phyloP scores from a whole-genome alignment of 2,888 invertebrate genomes.

The Dilophus febrilis region DNA sequence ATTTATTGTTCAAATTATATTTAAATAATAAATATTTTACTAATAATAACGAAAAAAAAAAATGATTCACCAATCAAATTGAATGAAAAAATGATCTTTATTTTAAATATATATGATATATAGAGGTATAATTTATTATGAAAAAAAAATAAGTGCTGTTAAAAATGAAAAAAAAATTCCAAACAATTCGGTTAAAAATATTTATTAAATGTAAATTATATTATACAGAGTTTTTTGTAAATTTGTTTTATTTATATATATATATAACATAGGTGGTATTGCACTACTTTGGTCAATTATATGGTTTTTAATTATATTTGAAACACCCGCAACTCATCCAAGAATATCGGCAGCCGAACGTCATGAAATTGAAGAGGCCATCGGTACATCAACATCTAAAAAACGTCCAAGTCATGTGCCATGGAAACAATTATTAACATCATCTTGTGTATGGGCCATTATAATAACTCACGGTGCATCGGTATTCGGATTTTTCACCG shows the following conservation, averaged over 20 bases:
- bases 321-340: conserved; percentile 68
- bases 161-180: too few relatives aligned
- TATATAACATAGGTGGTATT: conserved; percentile 36
- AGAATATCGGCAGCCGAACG: conserved; percentile 58
- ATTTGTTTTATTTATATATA: neutral
- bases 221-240: too few relatives aligned
- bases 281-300: conserved; percentile 64
- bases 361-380: conserved; percentile 50
- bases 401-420: conserved; percentile 52
- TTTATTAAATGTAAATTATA: too few relatives aligned
- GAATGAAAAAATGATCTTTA: too few relatives aligned
- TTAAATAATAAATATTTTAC: too few relatives aligned
- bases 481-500: conserved; percentile 76
- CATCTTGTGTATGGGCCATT: conserved; percentile 71
- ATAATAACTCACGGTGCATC: conserved; percentile 66
- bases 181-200: too few relatives aligned
- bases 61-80: too few relatives aligned
- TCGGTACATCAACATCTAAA: conserved; percentile 41
- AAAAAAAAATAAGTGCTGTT: too few relatives aligned
- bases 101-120: too few relatives aligned
- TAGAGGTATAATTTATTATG: too few relatives aligned
- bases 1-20: too few relatives aligned
- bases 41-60: too few relatives aligned
- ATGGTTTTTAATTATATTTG: conserved; percentile 67
- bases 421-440: conserved; percentile 50